A percentile compares a stretch with the other conserved stretches of the same genome.
These are phyloP conservation scores for Mongoloraphidia duomilia DNA, from an alignment of 2,888 invertebrate genomes.

Conservation along the genomic window DNA sequence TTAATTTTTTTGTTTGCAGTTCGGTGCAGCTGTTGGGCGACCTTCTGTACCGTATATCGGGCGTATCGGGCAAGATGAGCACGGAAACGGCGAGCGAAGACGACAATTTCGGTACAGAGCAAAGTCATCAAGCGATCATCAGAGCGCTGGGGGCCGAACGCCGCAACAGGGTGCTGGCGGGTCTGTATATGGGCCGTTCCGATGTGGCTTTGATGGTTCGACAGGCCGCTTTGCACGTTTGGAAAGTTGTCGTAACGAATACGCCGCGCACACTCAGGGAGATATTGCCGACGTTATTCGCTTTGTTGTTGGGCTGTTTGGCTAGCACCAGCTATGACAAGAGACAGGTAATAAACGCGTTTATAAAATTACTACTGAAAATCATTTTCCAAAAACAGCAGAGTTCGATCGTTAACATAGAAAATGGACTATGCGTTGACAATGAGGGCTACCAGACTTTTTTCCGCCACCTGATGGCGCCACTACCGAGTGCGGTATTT, in stretches of 20 bases:
- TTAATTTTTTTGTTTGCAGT: constrained; percentile 33
- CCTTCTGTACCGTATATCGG: constrained; percentile 88
- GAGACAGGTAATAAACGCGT: constrained; percentile 45
- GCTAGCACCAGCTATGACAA: constrained; percentile 95
- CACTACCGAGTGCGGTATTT: too few relatives aligned
- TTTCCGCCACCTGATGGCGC: too few relatives aligned
- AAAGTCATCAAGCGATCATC: constrained; percentile 84
- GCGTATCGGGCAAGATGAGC: constrained; percentile 97
- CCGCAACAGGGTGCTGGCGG: constrained; percentile 83
- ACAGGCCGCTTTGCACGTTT: constrained; percentile 95
- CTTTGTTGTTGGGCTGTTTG: constrained; percentile 79
- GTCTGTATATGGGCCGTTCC: constrained; percentile 92
- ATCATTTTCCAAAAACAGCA: too few relatives aligned
- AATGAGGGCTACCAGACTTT: too few relatives aligned
- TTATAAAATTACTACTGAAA: too few relatives aligned
- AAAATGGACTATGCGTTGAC: too few relatives aligned
- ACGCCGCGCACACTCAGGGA: constrained; percentile 92
- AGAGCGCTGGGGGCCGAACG: constrained; percentile 76
- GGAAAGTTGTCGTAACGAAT: constrained; percentile 98
- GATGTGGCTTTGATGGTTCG: constrained; percentile 94
- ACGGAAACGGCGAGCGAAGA: constrained; percentile 97
- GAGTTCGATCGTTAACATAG: too few relatives aligned
- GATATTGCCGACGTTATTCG: constrained; percentile 88
- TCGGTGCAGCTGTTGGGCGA: constrained; percentile 94
- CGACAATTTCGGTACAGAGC: constrained; percentile 97